phyloP scores from a whole-genome alignment of 1,140 invertebrate species.

The Rhizoglyphus robini region DNA sequence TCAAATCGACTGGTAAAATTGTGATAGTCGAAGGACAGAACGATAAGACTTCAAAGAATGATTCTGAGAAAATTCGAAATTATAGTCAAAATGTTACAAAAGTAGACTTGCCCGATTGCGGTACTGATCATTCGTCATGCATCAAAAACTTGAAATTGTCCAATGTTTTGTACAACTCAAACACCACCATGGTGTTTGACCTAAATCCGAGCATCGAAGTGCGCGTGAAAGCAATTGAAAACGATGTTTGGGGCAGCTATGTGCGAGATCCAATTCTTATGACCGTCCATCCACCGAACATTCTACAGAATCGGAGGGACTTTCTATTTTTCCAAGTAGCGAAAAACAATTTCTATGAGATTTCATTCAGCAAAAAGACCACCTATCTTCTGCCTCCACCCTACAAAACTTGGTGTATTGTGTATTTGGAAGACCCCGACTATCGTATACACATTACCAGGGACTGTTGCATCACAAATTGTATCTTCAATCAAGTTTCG shows the following conservation, averaged over 20 bases:
- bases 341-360: not conserved
- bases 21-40: not conserved
- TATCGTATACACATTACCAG: not conserved
- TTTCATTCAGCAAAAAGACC: slow-evolving; percentile 1
- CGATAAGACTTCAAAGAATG: too few relatives aligned
- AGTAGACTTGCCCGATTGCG: too few relatives aligned
- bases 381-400: not conserved
- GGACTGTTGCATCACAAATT: not conserved
- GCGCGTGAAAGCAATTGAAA: not conserved
- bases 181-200: slow-evolving; percentile 6
- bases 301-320: not conserved
- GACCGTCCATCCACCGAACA: slow-evolving; percentile 7
- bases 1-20: too few relatives aligned
- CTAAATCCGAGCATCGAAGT: not conserved
- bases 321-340: not conserved
- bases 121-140: too few relatives aligned
- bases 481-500: not conserved
- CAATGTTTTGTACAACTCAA: too few relatives aligned
- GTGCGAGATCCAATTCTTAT: not conserved
- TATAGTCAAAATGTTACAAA: too few relatives aligned
- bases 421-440: not conserved
- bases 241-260: not conserved
- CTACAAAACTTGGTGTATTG: not conserved
- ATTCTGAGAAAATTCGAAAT: too few relatives aligned
- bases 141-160: too few relatives aligned